A percentile compares a stretch with the other conserved stretches of the same genome.
phyloP scores from a whole-genome alignment of 1,140 invertebrate species.

The Ceratoteleas bidentatus region DNA sequence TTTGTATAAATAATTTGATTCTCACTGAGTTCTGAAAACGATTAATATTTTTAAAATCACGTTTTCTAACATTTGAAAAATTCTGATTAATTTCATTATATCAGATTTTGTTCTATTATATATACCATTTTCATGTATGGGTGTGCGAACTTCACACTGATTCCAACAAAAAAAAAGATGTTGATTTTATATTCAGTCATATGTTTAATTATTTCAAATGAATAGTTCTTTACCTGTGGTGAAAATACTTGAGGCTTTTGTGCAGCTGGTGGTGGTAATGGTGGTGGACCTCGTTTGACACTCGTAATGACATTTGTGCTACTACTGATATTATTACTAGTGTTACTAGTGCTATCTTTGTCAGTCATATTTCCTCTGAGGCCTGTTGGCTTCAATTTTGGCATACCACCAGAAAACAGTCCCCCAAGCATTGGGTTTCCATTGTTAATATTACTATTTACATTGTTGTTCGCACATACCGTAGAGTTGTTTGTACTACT shows the following conservation, averaged over 20 bases:
- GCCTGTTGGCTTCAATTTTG: constrained; percentile 91
- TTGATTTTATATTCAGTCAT: too few relatives aligned
- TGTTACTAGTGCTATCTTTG: constrained; percentile 66
- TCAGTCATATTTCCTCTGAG: constrained; percentile 76
- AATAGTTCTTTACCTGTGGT: constrained; percentile 31
- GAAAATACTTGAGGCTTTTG: constrained; percentile 79
- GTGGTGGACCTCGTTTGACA: constrained; percentile 81
- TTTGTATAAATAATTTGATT: too few relatives aligned
- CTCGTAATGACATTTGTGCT: constrained; percentile 66
- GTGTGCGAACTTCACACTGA: too few relatives aligned
- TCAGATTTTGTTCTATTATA: too few relatives aligned
- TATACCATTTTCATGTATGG: too few relatives aligned
- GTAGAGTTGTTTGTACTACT: constrained; percentile 68
- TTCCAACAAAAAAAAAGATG: too few relatives aligned
- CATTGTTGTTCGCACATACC: constrained; percentile 72
- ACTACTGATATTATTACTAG: constrained; percentile 67
- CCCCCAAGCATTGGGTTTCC: constrained; percentile 85
- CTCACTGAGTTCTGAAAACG: too few relatives aligned
- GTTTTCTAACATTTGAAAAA: too few relatives aligned
- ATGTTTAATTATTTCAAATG: too few relatives aligned
- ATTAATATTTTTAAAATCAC: too few relatives aligned
- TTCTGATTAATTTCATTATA: too few relatives aligned
- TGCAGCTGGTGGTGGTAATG: constrained; percentile 81
- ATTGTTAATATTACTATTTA: constrained; percentile 77
- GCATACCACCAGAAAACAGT: constrained; percentile 93